These are phyloP conservation scores for Idaea dimidiata DNA, from an alignment of 2,888 invertebrate genomes.

Conservation along the genomic window DNA sequence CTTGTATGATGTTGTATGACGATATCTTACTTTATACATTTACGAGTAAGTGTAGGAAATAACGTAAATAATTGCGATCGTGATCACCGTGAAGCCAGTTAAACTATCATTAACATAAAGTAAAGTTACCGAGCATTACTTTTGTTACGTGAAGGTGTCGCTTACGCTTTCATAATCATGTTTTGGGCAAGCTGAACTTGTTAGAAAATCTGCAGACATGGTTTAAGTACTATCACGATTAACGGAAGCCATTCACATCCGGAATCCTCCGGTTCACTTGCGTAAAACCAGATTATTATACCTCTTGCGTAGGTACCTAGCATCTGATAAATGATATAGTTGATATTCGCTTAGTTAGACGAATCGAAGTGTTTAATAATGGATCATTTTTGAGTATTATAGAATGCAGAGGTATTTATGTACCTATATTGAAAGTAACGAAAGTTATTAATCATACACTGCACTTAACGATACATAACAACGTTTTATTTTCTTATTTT, in stretches of 20 bases:
- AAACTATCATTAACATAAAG: constrained; percentile 15
- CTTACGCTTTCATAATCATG: constrained; percentile 38
- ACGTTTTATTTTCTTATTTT: background rate
- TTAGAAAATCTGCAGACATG: constrained; percentile 28
- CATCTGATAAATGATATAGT: too few species aligned
- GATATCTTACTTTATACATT: background rate
- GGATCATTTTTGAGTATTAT: too few species aligned
- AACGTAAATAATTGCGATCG: constrained; percentile 14
- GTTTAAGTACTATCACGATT: constrained; percentile 15
- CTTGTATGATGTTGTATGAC: background rate
- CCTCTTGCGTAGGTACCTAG: background rate
- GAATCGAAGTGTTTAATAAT: too few species aligned
- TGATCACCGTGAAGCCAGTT: constrained; percentile 18
- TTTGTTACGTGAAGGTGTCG: constrained; percentile 26
- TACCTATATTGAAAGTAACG: background rate
- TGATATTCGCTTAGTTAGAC: too few species aligned
- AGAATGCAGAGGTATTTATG: too few species aligned
- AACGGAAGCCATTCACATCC: constrained; percentile 13
- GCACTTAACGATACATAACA: background rate
- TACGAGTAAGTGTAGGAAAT: background rate
- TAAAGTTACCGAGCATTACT: constrained; percentile 13
- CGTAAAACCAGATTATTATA: background rate
- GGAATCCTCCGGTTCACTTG: background rate
- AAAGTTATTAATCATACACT: background rate
- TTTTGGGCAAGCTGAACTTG: constrained; percentile 11